Evolutionary conservation across 1,140 invertebrate genomes (phyloP), one percentile per base, ranked within the genome.

Genomic region (Leptonema lineaticorne): DNA sequence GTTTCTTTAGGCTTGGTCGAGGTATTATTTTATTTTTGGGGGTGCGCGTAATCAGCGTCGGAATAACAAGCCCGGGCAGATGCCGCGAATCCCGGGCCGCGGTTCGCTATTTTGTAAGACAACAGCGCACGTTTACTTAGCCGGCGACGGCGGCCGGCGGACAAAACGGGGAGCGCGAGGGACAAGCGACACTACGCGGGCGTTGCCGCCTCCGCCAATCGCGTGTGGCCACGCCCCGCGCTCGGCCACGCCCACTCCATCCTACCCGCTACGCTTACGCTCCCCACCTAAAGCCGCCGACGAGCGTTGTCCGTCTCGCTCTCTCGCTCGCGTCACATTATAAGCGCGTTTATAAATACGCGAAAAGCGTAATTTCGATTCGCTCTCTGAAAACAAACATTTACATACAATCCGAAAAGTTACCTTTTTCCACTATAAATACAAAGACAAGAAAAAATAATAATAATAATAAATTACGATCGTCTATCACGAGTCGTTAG

Each of bases 101-200:
- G 46, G n/a, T n/a, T 22, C 16, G 24, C 29, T 62, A 45, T 62
- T 62, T 37, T 62, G 59, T 37, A 2, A 62, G 59, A 62, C 59
- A 62, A 62, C 59, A 62, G 59, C 27, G 33, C 30, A 37, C 30
- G 59, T 62, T 62, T 62, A 62, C 59, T 37, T 62, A 62, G 59
- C 59, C 59, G 58, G 59, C 59, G 59, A 62, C 59, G 59, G 59
- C 59, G 33, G 33, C 30, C 59, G 59, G 33, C 59, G 59, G 1
- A 62, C 59, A 62, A 45, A n/a, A 41, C 59, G 11, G 30, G 58
- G 58, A 9, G 58, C 58, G 58, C 20, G 58, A 28, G 9, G 18
- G 18, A 16, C n/a, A n/a, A n/a, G n/a, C n/a, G n/a, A n/a, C n/a
- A n/a, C n/a, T 7, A 27, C 6, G 2, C 9, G 50, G 50, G 50